A percentile compares a stretch with the other conserved stretches of the same genome.
These are phyloP conservation scores for Dermochelys coriacea DNA, from an alignment of 2,797 vertebrate species.

Conservation along the genomic window DNA sequence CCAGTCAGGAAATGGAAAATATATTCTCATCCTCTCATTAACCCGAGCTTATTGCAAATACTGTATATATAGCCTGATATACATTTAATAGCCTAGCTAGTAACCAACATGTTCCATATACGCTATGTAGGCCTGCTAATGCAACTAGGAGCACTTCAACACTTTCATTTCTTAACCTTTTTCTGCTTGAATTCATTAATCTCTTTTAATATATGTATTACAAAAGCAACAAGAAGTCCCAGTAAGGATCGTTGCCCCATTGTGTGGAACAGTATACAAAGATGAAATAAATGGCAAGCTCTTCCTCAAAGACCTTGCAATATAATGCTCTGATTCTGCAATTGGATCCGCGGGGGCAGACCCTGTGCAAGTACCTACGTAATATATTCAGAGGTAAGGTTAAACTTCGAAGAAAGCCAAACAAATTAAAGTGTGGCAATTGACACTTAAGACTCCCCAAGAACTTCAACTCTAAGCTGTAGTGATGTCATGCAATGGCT, in stretches of 20 bases:
- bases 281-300: not conserved
- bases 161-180: not conserved
- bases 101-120: not conserved
- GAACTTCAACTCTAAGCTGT: not conserved
- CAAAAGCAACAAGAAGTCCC: not conserved
- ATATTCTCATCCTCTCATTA: not conserved
- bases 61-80: not conserved
- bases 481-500: not conserved
- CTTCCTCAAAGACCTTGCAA: not conserved
- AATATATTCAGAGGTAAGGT: not conserved
- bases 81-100: not conserved
- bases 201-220: not conserved
- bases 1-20: not conserved
- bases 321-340: constrained; percentile 3
- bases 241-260: not conserved
- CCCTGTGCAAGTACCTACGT: fast-evolving
- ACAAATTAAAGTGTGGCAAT: not conserved
- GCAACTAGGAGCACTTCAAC: not conserved
- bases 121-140: not conserved
- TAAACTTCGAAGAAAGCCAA: not conserved
- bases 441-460: not conserved
- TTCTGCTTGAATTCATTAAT: not conserved
- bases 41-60: not conserved
- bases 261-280: not conserved
- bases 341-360: not conserved